Percentiles rank a stretch among this genome's conserved stretches.
These are phyloP conservation scores for Tenthredo distinguenda DNA, from an alignment of 2,888 invertebrate species.

Conservation along the genomic window DNA sequence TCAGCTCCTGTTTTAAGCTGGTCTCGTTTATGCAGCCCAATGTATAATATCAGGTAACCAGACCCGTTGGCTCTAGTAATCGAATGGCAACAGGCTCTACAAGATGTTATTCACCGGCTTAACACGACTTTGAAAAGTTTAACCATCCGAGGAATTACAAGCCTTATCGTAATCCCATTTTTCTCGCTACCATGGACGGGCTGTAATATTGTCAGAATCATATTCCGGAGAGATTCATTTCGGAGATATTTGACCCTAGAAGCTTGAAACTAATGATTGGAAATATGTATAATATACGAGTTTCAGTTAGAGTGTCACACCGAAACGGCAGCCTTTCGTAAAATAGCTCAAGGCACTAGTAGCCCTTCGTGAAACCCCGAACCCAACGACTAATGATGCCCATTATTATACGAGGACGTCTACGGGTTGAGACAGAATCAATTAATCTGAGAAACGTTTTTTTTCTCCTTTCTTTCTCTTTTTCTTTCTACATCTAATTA, in stretches of 20 bases:
- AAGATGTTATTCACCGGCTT: constrained; percentile 17
- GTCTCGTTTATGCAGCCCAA: constrained; percentile 7
- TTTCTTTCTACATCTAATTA: constrained; percentile 15
- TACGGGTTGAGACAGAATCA: constrained; percentile 30
- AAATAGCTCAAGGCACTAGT: neutral
- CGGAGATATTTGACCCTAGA: neutral
- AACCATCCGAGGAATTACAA: neutral
- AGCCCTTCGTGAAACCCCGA: constrained; percentile 28
- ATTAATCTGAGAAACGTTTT: constrained; percentile 22
- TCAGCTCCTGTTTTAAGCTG: constrained; percentile 60
- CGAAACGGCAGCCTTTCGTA: constrained; percentile 4
- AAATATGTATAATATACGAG: neutral
- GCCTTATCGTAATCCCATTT: neutral
- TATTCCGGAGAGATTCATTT: neutral
- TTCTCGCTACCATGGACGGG: neutral
- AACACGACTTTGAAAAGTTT: neutral
- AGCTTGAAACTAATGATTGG: neutral
- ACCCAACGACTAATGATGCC: constrained; percentile 34
- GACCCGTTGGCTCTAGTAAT: neutral
- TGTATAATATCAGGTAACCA: neutral
- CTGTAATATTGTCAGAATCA: neutral
- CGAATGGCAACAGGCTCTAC: neutral
- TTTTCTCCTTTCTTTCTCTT: neutral
- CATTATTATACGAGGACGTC: constrained; percentile 21
- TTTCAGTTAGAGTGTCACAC: neutral